Percentiles rank a stretch among this genome's conserved stretches.
Conservation (phyloP, 2,888 invertebrate species). For the Hypercompe scribonia region DNA sequence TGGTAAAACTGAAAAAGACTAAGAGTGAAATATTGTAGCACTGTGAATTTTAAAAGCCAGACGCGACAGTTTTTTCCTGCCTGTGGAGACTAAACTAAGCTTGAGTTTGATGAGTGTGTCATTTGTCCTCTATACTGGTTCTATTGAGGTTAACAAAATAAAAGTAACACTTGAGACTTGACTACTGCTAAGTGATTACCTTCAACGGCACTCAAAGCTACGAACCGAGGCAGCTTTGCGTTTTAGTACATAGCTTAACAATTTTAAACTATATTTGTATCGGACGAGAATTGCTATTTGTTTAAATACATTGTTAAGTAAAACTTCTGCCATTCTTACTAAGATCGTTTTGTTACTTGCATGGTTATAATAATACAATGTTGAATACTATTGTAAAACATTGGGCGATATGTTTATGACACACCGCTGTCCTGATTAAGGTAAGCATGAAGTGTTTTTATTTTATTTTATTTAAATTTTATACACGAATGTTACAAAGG, state of each 20-base stretch:
- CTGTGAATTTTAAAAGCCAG: not conserved
- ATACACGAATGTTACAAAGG: too few relatives aligned
- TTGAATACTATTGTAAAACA: too few relatives aligned
- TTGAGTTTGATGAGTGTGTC: not conserved
- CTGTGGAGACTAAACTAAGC: not conserved
- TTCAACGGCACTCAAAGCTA: not conserved
- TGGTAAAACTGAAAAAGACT: too few relatives aligned
- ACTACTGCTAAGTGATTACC: not conserved
- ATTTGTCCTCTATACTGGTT: not conserved
- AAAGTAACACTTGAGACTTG: not conserved
- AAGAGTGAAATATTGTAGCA: not conserved
- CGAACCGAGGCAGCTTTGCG: not conserved
- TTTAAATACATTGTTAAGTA: not conserved
- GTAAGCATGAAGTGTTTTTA: not conserved
- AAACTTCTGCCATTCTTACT: not conserved
- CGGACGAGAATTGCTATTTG: not conserved
- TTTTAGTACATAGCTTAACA: not conserved
- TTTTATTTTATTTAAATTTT: too few relatives aligned
- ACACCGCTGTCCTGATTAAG: not conserved
- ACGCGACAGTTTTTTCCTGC: too few relatives aligned
- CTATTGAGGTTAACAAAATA: not conserved
- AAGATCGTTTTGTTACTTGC: not conserved
- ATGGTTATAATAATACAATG: not conserved
- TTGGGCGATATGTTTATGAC: not conserved
- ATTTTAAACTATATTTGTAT: not conserved